Conservation (phyloP, 2,113 vertebrate species). For the Tragelaphus imberbis region DNA sequence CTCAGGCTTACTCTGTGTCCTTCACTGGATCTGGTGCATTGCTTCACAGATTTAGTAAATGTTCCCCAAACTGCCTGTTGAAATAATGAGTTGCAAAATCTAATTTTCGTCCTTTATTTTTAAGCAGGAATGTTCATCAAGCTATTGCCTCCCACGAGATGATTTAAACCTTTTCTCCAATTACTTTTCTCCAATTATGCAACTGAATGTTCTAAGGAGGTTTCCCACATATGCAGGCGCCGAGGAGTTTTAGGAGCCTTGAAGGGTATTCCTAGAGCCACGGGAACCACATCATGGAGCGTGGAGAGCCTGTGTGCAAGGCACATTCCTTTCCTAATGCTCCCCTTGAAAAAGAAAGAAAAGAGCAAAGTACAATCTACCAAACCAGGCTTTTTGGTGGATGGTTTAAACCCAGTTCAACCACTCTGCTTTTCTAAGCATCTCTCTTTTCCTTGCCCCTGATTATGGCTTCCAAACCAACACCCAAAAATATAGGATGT, state of each 20-base stretch:
- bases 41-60: background rate
- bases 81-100: background rate
- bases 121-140: background rate
- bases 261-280: background rate
- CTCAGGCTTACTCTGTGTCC: background rate
- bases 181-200: background rate
- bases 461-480: constrained; percentile 45
- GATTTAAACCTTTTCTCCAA: background rate
- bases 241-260: background rate
- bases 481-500: constrained; percentile 19
- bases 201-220: background rate
- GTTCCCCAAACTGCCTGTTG: background rate
- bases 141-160: background rate
- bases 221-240: background rate
- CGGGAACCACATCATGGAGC: background rate
- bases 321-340: background rate
- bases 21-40: background rate
- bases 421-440: background rate
- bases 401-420: background rate
- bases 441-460: background rate
- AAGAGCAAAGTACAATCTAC: background rate
- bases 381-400: background rate
- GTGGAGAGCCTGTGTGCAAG: background rate
- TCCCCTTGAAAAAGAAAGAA: background rate
- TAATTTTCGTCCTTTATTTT: constrained; percentile 8